These are phyloP conservation scores for Sinosuthora webbiana DNA, from an alignment of 2,113 vertebrate species.

Conservation along the genomic window DNA sequence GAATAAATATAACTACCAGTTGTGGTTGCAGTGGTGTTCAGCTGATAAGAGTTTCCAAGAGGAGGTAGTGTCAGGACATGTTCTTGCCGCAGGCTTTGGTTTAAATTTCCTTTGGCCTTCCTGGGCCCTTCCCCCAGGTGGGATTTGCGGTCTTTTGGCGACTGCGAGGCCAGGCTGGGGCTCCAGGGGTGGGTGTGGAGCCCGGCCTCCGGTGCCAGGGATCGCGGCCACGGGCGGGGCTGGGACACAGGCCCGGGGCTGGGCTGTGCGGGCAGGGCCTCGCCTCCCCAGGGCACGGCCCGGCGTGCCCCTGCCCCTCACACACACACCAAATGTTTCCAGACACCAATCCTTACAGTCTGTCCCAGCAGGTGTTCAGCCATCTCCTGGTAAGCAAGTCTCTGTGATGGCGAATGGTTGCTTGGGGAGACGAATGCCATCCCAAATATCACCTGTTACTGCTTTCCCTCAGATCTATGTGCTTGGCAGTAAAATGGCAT, in stretches of 20 bases:
- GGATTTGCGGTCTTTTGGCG: background rate
- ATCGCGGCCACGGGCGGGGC: background rate
- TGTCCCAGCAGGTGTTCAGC: too few species aligned
- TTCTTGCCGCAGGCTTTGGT: background rate
- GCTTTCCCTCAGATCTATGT: background rate
- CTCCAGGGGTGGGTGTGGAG: background rate
- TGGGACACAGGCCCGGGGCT: background rate
- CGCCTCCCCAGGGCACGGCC: too few species aligned
- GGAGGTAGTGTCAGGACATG: background rate
- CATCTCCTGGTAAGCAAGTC: background rate
- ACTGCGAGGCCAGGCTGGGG: background rate
- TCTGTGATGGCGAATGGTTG: rapidly evolving
- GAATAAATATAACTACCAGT: too few species aligned
- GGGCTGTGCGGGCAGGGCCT: background rate
- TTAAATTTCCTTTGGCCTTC: background rate
- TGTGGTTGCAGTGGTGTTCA: background rate
- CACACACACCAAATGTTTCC: background rate
- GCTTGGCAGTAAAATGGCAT: background rate
- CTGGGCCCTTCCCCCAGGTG: background rate
- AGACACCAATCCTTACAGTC: rapidly evolving
- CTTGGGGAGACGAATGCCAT: background rate
- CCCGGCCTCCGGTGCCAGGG: too few species aligned
- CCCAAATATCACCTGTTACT: rapidly evolving
- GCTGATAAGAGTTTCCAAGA: background rate
- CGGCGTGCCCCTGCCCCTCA: too few species aligned